These are phyloP conservation scores for Zaprionus kolodkinae DNA, from an alignment of 1,140 invertebrate genomes.

Conservation along the genomic window DNA sequence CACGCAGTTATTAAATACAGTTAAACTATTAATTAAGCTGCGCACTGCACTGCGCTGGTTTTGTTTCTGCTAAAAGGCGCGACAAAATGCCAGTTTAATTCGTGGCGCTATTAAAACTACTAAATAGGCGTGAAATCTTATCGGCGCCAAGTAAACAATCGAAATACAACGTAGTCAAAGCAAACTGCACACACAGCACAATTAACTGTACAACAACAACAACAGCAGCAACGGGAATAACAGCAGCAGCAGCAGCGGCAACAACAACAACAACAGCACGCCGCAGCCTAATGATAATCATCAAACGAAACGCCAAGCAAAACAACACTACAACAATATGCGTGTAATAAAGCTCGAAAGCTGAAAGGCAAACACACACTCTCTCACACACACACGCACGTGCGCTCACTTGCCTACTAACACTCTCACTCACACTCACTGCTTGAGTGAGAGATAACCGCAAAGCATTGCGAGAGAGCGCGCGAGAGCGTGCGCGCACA, in stretches of 20 bases:
- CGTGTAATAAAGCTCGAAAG: conserved; percentile 47
- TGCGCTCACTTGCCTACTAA: conserved; percentile 11
- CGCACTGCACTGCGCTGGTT: conserved; percentile 11
- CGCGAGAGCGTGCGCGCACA: neutral
- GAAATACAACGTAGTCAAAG: conserved; percentile 31
- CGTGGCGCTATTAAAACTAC: conserved; percentile 21
- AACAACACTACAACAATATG: conserved; percentile 54
- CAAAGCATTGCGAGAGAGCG: neutral
- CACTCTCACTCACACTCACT: conserved; percentile 3
- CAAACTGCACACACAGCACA: conserved; percentile 47
- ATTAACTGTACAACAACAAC: conserved; percentile 17
- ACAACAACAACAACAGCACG: conserved; percentile 24
- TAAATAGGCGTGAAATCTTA: conserved; percentile 49
- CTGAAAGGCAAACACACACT: conserved; percentile 40
- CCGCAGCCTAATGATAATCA: conserved; percentile 64
- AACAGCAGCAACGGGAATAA: neutral
- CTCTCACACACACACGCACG: conserved; percentile 19
- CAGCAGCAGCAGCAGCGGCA: conserved; percentile 20
- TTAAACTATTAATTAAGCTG: conserved; percentile 10
- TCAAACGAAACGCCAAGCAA: conserved; percentile 48
- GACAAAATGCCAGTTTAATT: conserved; percentile 23
- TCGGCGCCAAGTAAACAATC: conserved; percentile 37
- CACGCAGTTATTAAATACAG: neutral
- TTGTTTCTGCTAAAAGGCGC: conserved; percentile 4
- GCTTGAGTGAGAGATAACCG: conserved; percentile 35